These are phyloP conservation scores for Stichodactyla mertensii DNA, from an alignment of 64 coral and sea anemone genomes.

Conservation along the genomic window DNA sequence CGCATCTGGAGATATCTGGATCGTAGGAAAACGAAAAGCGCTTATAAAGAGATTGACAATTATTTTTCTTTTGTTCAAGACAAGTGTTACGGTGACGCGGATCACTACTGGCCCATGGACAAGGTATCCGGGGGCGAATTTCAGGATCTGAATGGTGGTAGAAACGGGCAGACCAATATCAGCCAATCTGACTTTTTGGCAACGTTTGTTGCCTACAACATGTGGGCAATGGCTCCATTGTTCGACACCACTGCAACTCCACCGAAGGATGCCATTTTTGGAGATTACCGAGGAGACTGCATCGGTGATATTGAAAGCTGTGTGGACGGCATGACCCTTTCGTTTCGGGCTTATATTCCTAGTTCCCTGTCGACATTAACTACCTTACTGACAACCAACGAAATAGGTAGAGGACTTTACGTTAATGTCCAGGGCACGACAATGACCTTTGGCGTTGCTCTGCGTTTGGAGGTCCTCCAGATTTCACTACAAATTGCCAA, in stretches of 20 bases:
- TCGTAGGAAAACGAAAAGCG: too few relatives aligned
- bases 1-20: too few relatives aligned
- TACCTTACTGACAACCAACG: not conserved
- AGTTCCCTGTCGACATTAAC: not conserved
- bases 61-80: conserved; percentile 17
- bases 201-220: not conserved
- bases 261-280: not conserved
- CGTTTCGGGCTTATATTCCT: conserved; percentile 21
- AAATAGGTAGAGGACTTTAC: not conserved
- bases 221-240: not conserved
- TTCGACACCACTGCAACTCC: not conserved
- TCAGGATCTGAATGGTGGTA: conserved; percentile 55
- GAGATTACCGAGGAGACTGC: conserved; percentile 31
- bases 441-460: not conserved
- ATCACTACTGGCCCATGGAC: conserved; percentile 81
- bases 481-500: not conserved
- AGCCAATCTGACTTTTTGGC: not conserved
- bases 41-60: not conserved
- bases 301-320: conserved; percentile 22
- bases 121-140: conserved; percentile 25
- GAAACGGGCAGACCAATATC: conserved; percentile 14
- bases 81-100: conserved; percentile 63
- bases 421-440: not conserved
- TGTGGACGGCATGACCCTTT: conserved; percentile 15
- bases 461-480: not conserved